Evolutionary conservation across 2,113 vertebrate genomes (phyloP).

Genomic region (Strigops habroptila): DNA sequence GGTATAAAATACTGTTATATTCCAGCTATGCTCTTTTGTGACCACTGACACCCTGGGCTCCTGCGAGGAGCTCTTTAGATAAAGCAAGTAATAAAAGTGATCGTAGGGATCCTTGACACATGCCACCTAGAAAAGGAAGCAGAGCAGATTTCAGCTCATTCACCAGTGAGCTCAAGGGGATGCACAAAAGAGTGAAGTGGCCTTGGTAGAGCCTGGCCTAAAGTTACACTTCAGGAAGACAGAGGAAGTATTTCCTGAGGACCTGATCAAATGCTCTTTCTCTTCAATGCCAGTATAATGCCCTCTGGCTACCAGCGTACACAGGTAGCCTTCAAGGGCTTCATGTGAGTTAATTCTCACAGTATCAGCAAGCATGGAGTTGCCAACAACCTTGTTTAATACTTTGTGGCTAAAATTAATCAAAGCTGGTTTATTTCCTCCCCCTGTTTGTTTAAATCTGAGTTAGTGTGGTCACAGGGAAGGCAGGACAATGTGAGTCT

Average conservation of each 20-base stretch:
- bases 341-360: background rate
- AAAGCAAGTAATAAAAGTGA: conserved; percentile 51
- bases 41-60: background rate
- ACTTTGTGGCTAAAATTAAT: background rate
- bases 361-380: background rate
- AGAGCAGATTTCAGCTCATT: conserved; percentile 23
- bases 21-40: background rate
- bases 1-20: background rate
- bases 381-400: background rate
- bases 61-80: conserved; percentile 49
- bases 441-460: background rate
- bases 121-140: conserved; percentile 20
- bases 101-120: conserved; percentile 37
- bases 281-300: background rate
- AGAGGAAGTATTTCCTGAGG: conserved; percentile 23
- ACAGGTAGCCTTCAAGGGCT: background rate
- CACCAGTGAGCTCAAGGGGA: conserved; percentile 44
- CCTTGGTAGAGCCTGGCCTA: conserved; percentile 39
- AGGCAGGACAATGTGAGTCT: background rate
- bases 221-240: conserved; percentile 54
- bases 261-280: conserved; percentile 22
- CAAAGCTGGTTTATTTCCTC: background rate
- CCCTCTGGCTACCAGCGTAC: background rate
- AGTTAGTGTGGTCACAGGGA: background rate
- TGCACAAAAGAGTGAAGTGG: conserved; percentile 62